Percentiles rank a stretch among this genome's conserved stretches.
Evolutionary conservation across 2,888 invertebrate genomes (phyloP).

Genomic region (Hemithea aestivaria): DNA sequence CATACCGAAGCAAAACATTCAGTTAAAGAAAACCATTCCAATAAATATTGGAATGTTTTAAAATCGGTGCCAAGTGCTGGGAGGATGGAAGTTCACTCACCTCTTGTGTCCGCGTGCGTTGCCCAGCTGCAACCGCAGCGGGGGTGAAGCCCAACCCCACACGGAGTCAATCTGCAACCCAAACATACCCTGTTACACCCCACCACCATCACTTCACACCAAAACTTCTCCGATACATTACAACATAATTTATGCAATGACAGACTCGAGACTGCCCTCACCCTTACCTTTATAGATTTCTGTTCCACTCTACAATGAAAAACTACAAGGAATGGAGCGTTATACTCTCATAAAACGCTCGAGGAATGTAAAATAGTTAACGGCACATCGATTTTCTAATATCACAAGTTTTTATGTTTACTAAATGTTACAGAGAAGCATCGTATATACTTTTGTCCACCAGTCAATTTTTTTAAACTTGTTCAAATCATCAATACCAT

Average conservation of each 20-base stretch:
- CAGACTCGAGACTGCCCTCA: constrained; percentile 34
- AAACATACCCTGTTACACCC: constrained; percentile 32
- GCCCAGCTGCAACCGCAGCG: constrained; percentile 88
- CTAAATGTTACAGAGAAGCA: constrained; percentile 54
- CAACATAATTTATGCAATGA: constrained; percentile 63
- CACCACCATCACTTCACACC: constrained; percentile 34
- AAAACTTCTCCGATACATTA: constrained; percentile 45
- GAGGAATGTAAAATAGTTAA: constrained; percentile 49
- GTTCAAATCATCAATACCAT: constrained; percentile 33
- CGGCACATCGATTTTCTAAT: constrained; percentile 62
- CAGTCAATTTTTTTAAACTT: constrained; percentile 49
- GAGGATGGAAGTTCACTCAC: constrained; percentile 52
- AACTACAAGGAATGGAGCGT: constrained; percentile 49
- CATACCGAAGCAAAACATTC: constrained; percentile 25
- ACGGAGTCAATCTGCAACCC: constrained; percentile 92
- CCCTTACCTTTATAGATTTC: constrained; percentile 71
- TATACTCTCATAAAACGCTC: constrained; percentile 44
- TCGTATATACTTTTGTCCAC: constrained; percentile 52
- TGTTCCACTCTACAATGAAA: constrained; percentile 49
- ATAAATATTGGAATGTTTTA: constrained; percentile 33
- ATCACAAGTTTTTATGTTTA: constrained; percentile 68
- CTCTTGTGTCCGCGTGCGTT: constrained; percentile 78
- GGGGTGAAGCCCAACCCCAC: constrained; percentile 97
- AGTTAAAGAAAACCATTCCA: constrained; percentile 12
- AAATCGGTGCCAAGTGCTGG: constrained; percentile 35